Conservation (phyloP, 1,140 invertebrate species). For the Nebria ingens region DNA sequence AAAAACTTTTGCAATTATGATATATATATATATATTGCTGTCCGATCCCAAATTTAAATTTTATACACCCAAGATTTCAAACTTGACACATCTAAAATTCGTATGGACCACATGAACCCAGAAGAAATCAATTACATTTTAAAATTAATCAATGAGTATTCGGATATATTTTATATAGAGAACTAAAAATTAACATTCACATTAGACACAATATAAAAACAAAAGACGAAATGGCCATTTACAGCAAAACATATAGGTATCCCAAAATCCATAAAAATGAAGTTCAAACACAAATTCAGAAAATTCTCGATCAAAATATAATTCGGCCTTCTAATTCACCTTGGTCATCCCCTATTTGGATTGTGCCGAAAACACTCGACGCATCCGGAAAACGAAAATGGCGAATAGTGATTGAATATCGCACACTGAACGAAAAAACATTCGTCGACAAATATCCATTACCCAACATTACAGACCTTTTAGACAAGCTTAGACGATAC, state of each 20-base stretch:
- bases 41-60: too few species aligned
- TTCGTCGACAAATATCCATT: constrained; percentile 17
- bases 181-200: too few species aligned
- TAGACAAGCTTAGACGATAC: constrained; percentile 29
- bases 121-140: too few species aligned
- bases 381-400: constrained; percentile 15
- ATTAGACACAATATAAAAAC: not conserved
- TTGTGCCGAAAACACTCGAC: constrained; percentile 30
- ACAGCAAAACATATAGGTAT: constrained; percentile 15
- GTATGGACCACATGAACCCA: too few species aligned
- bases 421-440: constrained; percentile 18
- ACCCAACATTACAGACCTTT: constrained; percentile 22
- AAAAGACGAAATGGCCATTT: not conserved
- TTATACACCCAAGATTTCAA: too few species aligned
- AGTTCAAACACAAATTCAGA: not conserved
- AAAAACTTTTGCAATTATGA: too few species aligned
- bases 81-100: too few species aligned
- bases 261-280: not conserved
- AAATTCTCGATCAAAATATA: not conserved
- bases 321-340: not conserved
- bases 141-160: too few species aligned
- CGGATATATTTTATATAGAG: too few species aligned
- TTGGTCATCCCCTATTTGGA: constrained; percentile 18
- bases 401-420: constrained; percentile 17
- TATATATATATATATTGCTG: too few species aligned